Conservation (phyloP, 2,113 vertebrate species). For the Ctenodactylus gundi region DNA sequence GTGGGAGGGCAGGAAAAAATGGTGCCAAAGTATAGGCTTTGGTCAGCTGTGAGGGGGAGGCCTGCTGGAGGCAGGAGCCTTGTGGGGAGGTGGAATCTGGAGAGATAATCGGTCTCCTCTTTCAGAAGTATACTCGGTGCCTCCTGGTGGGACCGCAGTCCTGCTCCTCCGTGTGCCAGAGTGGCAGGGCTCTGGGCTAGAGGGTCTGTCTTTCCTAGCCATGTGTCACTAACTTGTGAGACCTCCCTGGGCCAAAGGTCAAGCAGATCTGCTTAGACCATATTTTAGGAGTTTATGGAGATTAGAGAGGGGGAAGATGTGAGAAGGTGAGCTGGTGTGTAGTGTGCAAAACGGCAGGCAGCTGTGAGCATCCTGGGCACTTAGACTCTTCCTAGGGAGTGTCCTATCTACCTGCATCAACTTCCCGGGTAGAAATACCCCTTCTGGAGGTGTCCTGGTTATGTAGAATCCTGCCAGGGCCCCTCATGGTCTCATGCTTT, state of each 20-base stretch:
- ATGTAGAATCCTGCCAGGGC: accelerated
- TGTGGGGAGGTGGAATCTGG: background rate
- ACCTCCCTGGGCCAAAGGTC: background rate
- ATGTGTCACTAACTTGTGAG: background rate
- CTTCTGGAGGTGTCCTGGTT: background rate
- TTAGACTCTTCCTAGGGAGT: background rate
- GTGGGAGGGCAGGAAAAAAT: background rate
- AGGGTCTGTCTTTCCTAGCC: background rate
- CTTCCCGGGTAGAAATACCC: background rate
- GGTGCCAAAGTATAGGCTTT: background rate
- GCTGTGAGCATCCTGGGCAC: too few species aligned
- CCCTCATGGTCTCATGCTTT: accelerated
- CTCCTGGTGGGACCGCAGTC: background rate
- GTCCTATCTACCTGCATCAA: background rate
- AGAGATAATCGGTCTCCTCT: background rate
- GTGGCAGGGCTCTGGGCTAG: background rate
- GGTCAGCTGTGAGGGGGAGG: background rate
- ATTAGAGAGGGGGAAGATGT: too few species aligned
- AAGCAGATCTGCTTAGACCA: background rate
- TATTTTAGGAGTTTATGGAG: background rate
- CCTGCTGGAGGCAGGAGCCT: background rate
- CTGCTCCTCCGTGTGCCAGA: background rate
- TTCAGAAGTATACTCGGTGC: background rate
- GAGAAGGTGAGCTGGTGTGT: background rate
- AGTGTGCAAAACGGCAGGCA: too few species aligned